These are phyloP conservation scores for Tanypteryx hageni DNA, from an alignment of 2,888 invertebrate species.

Conservation along the genomic window DNA sequence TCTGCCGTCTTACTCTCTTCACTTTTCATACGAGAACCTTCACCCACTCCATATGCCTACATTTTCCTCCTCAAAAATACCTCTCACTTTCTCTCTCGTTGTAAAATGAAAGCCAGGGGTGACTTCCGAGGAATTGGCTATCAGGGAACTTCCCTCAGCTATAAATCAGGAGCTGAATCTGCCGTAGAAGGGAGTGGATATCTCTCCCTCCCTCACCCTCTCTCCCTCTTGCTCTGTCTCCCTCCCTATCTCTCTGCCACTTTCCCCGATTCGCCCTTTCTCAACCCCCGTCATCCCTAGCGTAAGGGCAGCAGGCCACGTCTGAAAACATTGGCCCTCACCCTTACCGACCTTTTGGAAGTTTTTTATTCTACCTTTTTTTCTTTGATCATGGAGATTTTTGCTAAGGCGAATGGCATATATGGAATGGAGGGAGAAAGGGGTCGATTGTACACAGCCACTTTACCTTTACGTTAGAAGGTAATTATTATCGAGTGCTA, in stretches of 20 bases:
- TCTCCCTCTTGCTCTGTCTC: not conserved
- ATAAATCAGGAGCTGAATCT: slow-evolving; percentile 43
- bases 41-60: not conserved
- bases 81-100: not conserved
- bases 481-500: too few relatives aligned
- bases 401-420: too few relatives aligned
- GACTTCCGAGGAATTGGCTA: slow-evolving; percentile 43
- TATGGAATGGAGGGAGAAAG: too few relatives aligned
- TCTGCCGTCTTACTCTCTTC: not conserved
- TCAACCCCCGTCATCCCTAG: not conserved
- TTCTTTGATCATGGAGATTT: too few relatives aligned
- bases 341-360: too few relatives aligned
- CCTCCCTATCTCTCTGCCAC: not conserved
- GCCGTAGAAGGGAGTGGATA: not conserved
- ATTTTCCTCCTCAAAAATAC: not conserved
- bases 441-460: too few relatives aligned
- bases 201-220: not conserved
- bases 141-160: slow-evolving; percentile 30
- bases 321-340: too few relatives aligned
- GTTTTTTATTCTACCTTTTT: too few relatives aligned
- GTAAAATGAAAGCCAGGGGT: slow-evolving; percentile 35
- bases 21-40: not conserved
- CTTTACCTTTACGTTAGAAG: too few relatives aligned
- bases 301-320: not conserved
- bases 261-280: not conserved